Percentiles rank a stretch among this genome's conserved stretches.
Conservation (phyloP, 2,113 vertebrate species). For the Laticauda colubrina region DNA sequence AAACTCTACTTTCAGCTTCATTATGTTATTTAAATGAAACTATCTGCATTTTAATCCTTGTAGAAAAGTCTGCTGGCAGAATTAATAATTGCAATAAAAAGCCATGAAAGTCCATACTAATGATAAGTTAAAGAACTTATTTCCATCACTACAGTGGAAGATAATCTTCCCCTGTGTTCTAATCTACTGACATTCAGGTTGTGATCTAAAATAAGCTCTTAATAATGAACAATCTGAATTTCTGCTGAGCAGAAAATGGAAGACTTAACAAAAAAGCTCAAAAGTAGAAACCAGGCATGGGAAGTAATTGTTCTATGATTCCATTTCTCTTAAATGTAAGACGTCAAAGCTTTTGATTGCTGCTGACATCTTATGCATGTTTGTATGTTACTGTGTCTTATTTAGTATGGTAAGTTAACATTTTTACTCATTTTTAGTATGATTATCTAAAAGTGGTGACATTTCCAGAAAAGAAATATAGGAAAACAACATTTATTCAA, state of each 20-base stretch:
- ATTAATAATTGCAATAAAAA: constrained; percentile 71
- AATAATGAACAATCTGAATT: constrained; percentile 71
- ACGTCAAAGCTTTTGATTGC: constrained; percentile 29
- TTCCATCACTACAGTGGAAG: constrained; percentile 54
- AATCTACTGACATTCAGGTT: constrained; percentile 68
- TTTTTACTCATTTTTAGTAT: background rate
- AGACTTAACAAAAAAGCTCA: constrained; percentile 58
- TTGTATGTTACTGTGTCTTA: background rate
- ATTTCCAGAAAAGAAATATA: background rate
- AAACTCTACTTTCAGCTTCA: constrained; percentile 40
- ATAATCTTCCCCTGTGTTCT: constrained; percentile 66
- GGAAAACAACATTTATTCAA: constrained; percentile 10
- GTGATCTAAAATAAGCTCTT: constrained; percentile 69
- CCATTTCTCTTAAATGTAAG: constrained; percentile 2
- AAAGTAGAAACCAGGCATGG: background rate
- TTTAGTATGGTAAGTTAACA: background rate
- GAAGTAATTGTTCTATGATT: constrained; percentile 38
- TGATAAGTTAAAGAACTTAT: constrained; percentile 71
- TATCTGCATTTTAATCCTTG: constrained; percentile 59
- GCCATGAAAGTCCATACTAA: constrained; percentile 63
- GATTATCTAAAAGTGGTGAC: background rate
- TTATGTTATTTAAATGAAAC: constrained; percentile 44
- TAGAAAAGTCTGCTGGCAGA: constrained; percentile 52
- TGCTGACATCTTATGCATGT: constrained; percentile 57
- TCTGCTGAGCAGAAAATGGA: constrained; percentile 65